Percentiles rank a stretch among this genome's conserved stretches.
Evolutionary conservation across 2,797 vertebrate species (phyloP).

Genomic region (Enteromius argenteus): DNA sequence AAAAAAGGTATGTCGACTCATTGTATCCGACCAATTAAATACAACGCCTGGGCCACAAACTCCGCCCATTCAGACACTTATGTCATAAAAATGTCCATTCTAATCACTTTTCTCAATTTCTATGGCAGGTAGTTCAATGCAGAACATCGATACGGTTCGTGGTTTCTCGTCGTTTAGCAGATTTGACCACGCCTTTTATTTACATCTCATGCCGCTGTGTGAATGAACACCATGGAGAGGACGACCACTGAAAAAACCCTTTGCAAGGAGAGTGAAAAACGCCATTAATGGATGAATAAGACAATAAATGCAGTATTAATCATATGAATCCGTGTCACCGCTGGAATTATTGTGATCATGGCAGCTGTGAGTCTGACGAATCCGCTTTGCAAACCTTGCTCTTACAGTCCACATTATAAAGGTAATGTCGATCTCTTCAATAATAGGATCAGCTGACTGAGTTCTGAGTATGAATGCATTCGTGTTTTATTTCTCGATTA

Average conservation of each 20-base stretch:
- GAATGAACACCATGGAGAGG: background rate
- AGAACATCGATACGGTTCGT: background rate
- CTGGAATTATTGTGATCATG: slow-evolving; percentile 51
- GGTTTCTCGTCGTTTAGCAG: background rate
- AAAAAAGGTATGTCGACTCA: background rate
- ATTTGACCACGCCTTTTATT: slow-evolving; percentile 34
- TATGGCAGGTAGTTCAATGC: background rate
- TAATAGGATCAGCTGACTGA: too few species aligned
- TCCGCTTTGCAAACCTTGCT: slow-evolving; percentile 78
- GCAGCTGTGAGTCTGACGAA: slow-evolving; percentile 80
- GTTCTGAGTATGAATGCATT: background rate
- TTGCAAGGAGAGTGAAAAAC: background rate
- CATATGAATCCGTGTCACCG: background rate
- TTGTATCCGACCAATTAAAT: background rate
- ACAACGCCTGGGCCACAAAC: background rate
- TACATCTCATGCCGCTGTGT: slow-evolving; percentile 1
- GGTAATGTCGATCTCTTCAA: slow-evolving; percentile 67
- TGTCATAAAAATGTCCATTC: background rate
- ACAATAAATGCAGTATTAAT: background rate
- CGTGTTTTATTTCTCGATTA: background rate
- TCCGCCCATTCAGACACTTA: background rate
- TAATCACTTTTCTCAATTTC: background rate
- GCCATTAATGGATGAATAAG: background rate
- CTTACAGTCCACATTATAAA: slow-evolving; percentile 78
- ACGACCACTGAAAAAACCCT: background rate